A percentile compares a stretch with the other conserved stretches of the same genome.
These are phyloP conservation scores for Pontoporia blainvillei DNA, from an alignment of 2,113 vertebrate species.

Conservation along the genomic window DNA sequence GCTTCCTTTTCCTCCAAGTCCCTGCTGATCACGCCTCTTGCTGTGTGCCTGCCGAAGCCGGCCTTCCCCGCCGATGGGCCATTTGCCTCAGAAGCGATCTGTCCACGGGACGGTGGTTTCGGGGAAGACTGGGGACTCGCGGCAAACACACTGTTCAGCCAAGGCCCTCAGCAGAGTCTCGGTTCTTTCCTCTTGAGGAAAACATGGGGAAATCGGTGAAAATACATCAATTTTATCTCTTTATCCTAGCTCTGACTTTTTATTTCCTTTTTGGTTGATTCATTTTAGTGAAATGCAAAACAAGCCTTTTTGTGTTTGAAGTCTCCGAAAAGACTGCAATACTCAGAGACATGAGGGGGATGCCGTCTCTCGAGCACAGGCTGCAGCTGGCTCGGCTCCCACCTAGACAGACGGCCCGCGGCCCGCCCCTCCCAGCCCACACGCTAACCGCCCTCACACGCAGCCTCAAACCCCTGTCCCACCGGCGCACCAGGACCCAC, in stretches of 20 bases:
- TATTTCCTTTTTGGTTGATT: not conserved
- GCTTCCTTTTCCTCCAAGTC: not conserved
- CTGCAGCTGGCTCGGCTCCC: accelerated
- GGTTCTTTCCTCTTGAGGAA: not conserved
- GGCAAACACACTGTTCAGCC: not conserved
- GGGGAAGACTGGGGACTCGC: not conserved
- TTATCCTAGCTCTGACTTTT: not conserved
- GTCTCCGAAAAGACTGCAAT: not conserved
- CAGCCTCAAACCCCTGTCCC: accelerated
- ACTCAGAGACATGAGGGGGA: not conserved
- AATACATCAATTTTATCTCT: not conserved
- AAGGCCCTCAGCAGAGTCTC: not conserved
- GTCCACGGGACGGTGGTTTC: not conserved
- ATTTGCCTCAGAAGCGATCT: not conserved
- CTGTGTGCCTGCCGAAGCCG: accelerated
- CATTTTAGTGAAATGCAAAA: not conserved
- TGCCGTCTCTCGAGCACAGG: accelerated
- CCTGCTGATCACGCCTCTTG: accelerated
- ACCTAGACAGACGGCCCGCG: accelerated
- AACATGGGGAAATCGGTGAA: not conserved
- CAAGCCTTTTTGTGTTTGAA: not conserved
- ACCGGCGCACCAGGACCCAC: not conserved
- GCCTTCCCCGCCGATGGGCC: not conserved
- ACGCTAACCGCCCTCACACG: accelerated
- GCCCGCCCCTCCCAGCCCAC: not conserved